These are phyloP conservation scores for Elephas maximus DNA, from an alignment of 2,113 vertebrate species.

Conservation along the genomic window DNA sequence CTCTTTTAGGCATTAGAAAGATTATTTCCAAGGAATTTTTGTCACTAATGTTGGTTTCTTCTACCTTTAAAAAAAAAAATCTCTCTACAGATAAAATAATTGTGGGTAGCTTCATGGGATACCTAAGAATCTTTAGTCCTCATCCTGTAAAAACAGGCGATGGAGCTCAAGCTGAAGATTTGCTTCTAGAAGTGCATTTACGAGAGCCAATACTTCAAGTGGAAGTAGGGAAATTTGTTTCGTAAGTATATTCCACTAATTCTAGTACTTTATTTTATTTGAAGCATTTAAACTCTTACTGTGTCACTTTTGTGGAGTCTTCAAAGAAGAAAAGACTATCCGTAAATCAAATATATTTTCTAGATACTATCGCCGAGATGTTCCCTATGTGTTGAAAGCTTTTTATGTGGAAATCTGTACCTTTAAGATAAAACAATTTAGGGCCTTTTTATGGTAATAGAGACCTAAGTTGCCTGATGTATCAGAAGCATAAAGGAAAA, in stretches of 20 bases:
- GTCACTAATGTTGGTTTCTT: neutral
- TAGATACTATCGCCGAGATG: neutral
- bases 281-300: neutral
- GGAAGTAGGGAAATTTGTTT: constrained; percentile 98
- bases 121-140: constrained; percentile 95
- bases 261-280: neutral
- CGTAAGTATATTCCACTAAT: constrained; percentile 92
- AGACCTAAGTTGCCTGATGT: neutral
- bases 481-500: constrained; percentile 8
- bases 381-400: neutral
- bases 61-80: constrained; percentile 43
- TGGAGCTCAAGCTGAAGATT: constrained; percentile 89
- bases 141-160: constrained; percentile 91
- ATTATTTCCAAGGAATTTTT: constrained; percentile 25
- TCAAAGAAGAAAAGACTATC: neutral
- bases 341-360: neutral
- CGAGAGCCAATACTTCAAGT: constrained; percentile 95
- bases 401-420: neutral
- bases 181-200: constrained; percentile 96
- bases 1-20: neutral
- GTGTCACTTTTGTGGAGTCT: neutral
- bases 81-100: constrained; percentile 94
- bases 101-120: constrained; percentile 97
- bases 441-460: neutral
- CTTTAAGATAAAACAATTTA: constrained; percentile 30